Evolutionary conservation across 2,797 vertebrate genomes (phyloP).

Genomic region (Chelonia mydas): DNA sequence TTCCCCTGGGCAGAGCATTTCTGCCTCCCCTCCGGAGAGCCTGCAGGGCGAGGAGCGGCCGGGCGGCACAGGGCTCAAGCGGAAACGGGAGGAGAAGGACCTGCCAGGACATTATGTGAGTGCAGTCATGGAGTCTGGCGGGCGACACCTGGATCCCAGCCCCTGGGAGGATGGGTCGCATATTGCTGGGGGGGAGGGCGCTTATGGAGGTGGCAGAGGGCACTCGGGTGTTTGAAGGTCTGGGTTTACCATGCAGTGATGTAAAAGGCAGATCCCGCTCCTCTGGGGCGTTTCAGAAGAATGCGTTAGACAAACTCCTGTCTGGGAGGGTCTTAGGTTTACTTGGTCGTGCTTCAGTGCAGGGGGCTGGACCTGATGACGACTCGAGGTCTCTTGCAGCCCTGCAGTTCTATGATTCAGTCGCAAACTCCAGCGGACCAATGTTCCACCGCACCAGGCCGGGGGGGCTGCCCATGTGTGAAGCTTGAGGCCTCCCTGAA

Average conservation of each 20-base stretch:
- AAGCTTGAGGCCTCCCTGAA: neutral
- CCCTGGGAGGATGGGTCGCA: too few species aligned
- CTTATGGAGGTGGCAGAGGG: neutral
- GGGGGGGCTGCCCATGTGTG: neutral
- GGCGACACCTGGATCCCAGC: neutral
- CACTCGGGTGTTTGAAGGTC: neutral
- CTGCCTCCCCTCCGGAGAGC: conserved; percentile 87
- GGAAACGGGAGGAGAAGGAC: conserved; percentile 90
- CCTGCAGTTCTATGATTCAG: neutral
- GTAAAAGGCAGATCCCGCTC: neutral
- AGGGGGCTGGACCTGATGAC: too few species aligned
- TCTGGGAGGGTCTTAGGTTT: neutral
- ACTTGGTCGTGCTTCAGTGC: neutral
- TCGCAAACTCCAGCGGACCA: too few species aligned
- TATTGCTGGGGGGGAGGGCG: accelerated
- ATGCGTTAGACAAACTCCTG: neutral
- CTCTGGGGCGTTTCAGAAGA: too few species aligned
- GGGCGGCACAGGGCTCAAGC: conserved; percentile 75
- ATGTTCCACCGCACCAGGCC: neutral
- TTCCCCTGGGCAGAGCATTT: conserved; percentile 81
- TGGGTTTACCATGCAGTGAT: neutral
- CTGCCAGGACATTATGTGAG: conserved; percentile 86
- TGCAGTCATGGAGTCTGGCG: accelerated
- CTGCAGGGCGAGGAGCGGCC: conserved; percentile 81
- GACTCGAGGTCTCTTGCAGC: neutral